Conservation (phyloP, 2,113 vertebrate species). For the Crocuta crocuta region DNA sequence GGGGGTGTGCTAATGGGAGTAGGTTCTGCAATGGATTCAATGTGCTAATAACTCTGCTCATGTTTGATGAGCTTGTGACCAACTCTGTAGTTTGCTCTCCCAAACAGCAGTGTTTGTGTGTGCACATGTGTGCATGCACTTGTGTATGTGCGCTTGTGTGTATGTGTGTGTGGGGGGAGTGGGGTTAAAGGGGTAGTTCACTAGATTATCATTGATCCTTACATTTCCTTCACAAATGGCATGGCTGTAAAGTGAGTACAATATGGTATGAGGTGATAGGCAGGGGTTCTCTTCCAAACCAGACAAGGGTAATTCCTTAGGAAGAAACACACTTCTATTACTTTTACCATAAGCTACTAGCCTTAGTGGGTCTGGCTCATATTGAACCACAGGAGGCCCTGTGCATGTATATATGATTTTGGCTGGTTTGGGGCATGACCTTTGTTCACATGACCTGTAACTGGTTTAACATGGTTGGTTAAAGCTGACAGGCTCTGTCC, state of each 20-base stretch:
- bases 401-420: neutral
- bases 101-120: neutral
- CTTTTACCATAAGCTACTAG: neutral
- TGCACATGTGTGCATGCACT: accelerated
- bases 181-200: neutral
- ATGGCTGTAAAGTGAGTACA: neutral
- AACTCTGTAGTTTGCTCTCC: neutral
- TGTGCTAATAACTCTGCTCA: neutral
- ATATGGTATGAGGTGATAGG: neutral
- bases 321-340: neutral
- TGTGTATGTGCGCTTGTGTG: neutral
- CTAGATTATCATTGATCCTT: neutral
- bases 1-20: neutral
- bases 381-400: neutral
- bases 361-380: neutral
- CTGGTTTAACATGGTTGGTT: neutral
- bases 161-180: neutral
- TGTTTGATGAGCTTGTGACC: neutral
- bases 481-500: neutral
- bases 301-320: neutral
- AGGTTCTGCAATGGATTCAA: conserved; percentile 31
- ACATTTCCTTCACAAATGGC: neutral
- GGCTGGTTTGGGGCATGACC: neutral
- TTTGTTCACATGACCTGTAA: neutral
- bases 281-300: neutral